These are phyloP conservation scores for Naso thynnoides DNA, from an alignment of 2,797 vertebrate genomes.

Conservation along the genomic window DNA sequence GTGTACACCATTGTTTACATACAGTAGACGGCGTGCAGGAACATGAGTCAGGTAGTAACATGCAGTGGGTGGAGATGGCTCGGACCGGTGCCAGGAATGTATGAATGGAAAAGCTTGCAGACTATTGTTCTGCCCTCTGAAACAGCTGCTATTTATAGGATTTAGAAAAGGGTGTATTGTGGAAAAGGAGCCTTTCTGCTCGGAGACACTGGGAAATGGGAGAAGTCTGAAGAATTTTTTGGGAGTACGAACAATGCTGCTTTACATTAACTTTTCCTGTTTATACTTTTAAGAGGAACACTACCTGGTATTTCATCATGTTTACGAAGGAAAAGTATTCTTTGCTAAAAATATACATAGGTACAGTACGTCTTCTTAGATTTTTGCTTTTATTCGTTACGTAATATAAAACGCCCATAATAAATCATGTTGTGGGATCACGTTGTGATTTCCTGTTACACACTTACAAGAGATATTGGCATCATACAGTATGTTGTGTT, in stretches of 20 bases:
- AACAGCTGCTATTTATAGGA: constrained; percentile 82
- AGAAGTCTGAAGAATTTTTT: constrained; percentile 43
- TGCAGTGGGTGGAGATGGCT: constrained; percentile 68
- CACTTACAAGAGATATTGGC: not conserved
- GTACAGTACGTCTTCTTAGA: not conserved
- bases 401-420: not conserved
- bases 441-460: too few relatives aligned
- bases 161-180: constrained; percentile 70
- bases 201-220: constrained; percentile 55
- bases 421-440: not conserved
- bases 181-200: constrained; percentile 63
- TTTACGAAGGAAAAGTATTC: constrained; percentile 15
- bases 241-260: constrained; percentile 52
- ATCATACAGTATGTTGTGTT: too few relatives aligned
- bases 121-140: constrained; percentile 71
- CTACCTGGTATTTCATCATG: constrained; percentile 33
- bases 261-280: constrained; percentile 56
- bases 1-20: constrained; percentile 56
- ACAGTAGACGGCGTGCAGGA: constrained; percentile 41
- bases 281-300: constrained; percentile 42
- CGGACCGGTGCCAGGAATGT: constrained; percentile 69
- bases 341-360: not conserved
- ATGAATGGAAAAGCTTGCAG: constrained; percentile 71
- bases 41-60: constrained; percentile 75
- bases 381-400: not conserved